A percentile compares a stretch with the other conserved stretches of the same genome.
These are phyloP conservation scores for Cremastinae sp. DNA, from an alignment of 2,888 invertebrate genomes.

Conservation along the genomic window DNA sequence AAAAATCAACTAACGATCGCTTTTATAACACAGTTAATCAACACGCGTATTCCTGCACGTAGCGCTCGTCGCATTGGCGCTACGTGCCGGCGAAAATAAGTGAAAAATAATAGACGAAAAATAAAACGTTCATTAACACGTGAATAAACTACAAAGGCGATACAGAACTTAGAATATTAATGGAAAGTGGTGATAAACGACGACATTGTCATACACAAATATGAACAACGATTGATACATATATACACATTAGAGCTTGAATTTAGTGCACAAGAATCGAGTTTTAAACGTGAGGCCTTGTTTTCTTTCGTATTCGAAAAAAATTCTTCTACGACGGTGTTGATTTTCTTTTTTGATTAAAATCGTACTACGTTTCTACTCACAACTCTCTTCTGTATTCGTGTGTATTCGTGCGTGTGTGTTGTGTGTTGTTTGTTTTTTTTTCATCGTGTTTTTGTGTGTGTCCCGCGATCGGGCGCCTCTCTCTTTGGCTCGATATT, in stretches of 20 bases:
- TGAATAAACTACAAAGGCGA: conserved; percentile 39
- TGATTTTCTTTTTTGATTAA: conserved; percentile 16
- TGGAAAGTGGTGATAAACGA: conserved; percentile 67
- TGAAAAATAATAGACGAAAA: conserved; percentile 22
- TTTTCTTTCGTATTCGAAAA: conserved; percentile 31
- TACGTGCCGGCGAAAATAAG: not conserved
- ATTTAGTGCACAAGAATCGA: conserved; percentile 47
- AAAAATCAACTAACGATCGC: conserved; percentile 20
- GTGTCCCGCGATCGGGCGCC: not conserved
- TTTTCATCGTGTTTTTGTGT: conserved; percentile 3
- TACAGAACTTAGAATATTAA: conserved; percentile 69
- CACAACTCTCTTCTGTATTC: conserved; percentile 8
- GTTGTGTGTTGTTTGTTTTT: not conserved
- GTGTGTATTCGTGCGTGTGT: conserved; percentile 8
- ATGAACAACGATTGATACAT: conserved; percentile 47
- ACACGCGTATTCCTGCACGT: conserved; percentile 1
- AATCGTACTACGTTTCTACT: conserved; percentile 32
- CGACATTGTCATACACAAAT: conserved; percentile 47
- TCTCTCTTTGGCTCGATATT: conserved; percentile 39
- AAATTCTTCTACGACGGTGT: conserved; percentile 27
- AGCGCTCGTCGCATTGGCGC: conserved; percentile 5
- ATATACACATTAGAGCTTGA: conserved; percentile 50
- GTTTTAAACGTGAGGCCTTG: conserved; percentile 47
- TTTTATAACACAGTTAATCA: conserved; percentile 13
- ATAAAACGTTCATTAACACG: conserved; percentile 39